These are phyloP conservation scores for Maccullochella peelii DNA, from an alignment of 2,113 vertebrate species.

Conservation along the genomic window DNA sequence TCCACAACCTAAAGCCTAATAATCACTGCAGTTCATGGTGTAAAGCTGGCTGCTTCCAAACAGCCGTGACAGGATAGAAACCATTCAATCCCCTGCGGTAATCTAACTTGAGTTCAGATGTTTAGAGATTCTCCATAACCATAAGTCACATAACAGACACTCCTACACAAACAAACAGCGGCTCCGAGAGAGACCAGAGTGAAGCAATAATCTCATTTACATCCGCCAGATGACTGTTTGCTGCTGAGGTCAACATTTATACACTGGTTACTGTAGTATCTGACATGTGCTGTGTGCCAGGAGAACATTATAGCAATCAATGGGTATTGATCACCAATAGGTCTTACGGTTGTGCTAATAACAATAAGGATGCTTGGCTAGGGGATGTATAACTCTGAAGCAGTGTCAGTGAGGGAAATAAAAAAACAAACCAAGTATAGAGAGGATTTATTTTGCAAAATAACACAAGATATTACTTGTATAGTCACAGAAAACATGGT, in stretches of 20 bases:
- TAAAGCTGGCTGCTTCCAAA: slow-evolving; percentile 62
- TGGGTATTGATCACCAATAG: slow-evolving; percentile 59
- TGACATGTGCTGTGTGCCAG: slow-evolving; percentile 41
- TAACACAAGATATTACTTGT: background rate
- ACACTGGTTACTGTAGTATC: slow-evolving; percentile 52
- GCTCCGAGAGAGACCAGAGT: slow-evolving; percentile 27
- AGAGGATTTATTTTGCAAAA: background rate
- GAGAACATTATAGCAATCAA: slow-evolving; percentile 65
- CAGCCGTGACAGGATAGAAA: slow-evolving; percentile 44
- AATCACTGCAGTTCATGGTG: slow-evolving; percentile 44
- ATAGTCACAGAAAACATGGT: background rate
- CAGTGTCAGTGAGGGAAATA: background rate
- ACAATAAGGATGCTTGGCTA: slow-evolving; percentile 6
- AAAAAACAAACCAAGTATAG: background rate
- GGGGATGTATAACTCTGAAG: background rate
- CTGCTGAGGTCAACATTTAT: slow-evolving; percentile 63
- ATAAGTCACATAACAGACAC: slow-evolving; percentile 53
- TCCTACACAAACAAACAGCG: slow-evolving; percentile 50
- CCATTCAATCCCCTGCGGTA: slow-evolving; percentile 43
- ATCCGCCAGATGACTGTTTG: slow-evolving; percentile 45
- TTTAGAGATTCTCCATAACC: slow-evolving; percentile 49
- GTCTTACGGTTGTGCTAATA: slow-evolving; percentile 41
- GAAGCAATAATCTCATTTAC: slow-evolving; percentile 49
- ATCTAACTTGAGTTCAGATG: slow-evolving; percentile 58
- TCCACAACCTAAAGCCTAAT: slow-evolving; percentile 64